Evolutionary conservation across 2,888 invertebrate species (phyloP), one percentile per base, ranked within the genome.

Genomic region (Parnassius orleans): DNA sequence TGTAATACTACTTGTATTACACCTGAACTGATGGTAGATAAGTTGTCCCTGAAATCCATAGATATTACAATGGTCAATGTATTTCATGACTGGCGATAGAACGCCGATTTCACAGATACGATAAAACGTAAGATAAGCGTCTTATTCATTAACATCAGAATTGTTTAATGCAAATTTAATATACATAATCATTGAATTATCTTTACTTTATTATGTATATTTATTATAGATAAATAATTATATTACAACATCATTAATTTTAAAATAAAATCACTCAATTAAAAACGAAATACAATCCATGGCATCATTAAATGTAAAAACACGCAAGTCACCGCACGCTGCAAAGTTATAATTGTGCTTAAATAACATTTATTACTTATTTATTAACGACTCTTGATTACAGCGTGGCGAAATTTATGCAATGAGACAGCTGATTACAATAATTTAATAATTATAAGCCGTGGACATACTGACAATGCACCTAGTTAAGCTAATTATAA

Each of bases 311-410:
- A 57, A 61, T 19, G n/a, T 52, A 12, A 51, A 61, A 53, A 53
- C 61, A 61, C 52, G 61, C 61, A 61, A 57, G 61, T 61, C 56
- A 53, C 53, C 46, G 15, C 46, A 41, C 33, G 52, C 52, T 19
- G 56, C 41, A 52, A 57, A 52, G 9, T 57, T 52, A 57, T 61
- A 57, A 61, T 57, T 61, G 51, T 56, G 52, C 19, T 42, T 52
- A 51, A 57, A 56, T 33, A 47, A 57, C 12, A 47, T 41, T 56
- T 61, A 48, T 48, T 57, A 47, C 19, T 61, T 61, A 56, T 56
- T 9, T 52, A 61, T 57, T 61, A 61, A 61, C 53, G 52, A 56
- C 46, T 47, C 61, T 57, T 57, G 52, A 61, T 61, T 57, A 53
- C 53, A 47, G 42, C 57, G 56, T 61, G 41, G 52, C 61, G 61